These are phyloP conservation scores for Gambusia yucatana DNA, from an alignment of 2,797 vertebrate genomes.

Conservation along the genomic window DNA sequence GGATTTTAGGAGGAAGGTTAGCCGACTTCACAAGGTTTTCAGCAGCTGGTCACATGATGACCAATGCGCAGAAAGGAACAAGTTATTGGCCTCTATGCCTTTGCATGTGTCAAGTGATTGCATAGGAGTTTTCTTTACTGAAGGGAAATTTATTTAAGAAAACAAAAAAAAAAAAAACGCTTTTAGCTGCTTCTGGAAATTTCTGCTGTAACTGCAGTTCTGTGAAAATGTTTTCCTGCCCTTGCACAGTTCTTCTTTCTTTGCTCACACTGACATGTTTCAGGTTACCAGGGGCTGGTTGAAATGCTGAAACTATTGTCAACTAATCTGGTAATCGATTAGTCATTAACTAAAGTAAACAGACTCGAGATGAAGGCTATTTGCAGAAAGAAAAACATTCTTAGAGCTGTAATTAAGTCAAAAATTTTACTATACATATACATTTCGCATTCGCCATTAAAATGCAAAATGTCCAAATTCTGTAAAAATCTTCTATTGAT, in stretches of 20 bases:
- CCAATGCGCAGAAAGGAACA: not conserved
- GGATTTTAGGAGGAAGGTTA: not conserved
- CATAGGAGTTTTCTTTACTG: not conserved
- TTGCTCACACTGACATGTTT: not conserved
- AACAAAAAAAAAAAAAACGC: not conserved
- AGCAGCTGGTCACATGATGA: constrained; percentile 9
- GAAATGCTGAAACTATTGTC: too few species aligned
- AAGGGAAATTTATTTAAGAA: constrained; percentile 12
- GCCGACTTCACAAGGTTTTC: not conserved
- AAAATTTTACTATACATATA: too few species aligned
- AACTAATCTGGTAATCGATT: too few species aligned
- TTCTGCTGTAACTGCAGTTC: not conserved
- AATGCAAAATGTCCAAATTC: too few species aligned
- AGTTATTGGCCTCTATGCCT: too few species aligned
- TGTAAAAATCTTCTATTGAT: too few species aligned
- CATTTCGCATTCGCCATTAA: too few species aligned
- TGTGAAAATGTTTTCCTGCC: not conserved
- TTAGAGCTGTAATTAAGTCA: too few species aligned
- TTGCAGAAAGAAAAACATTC: too few species aligned
- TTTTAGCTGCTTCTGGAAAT: not conserved
- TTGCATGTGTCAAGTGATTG: not conserved
- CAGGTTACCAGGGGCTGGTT: not conserved
- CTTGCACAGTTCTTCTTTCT: not conserved
- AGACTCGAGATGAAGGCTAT: too few species aligned
- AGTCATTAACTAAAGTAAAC: too few species aligned